These are phyloP conservation scores for Oryctes rhinoceros DNA, from an alignment of 1,140 invertebrate genomes.

Conservation along the genomic window DNA sequence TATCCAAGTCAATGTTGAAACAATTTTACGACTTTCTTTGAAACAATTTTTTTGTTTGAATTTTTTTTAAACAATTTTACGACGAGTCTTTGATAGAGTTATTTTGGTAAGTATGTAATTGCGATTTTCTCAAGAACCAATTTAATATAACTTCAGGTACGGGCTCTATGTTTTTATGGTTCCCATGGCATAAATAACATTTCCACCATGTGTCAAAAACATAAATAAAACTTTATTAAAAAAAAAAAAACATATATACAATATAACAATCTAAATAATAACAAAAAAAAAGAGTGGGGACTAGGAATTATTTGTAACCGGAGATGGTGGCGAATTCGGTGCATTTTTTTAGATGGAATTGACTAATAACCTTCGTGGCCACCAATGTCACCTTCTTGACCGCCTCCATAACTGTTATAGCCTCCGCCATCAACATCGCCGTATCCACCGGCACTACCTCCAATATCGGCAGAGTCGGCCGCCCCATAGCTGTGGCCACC, in stretches of 20 bases:
- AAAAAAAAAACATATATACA: constrained; percentile 24
- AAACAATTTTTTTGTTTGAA: too few species aligned
- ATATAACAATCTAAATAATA: constrained; percentile 14
- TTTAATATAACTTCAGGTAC: too few species aligned
- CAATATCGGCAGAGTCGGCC: constrained; percentile 39
- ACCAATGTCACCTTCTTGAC: constrained; percentile 45
- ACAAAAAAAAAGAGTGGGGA: constrained; percentile 29
- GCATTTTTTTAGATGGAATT: not conserved
- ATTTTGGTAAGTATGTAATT: too few species aligned
- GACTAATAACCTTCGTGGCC: constrained; percentile 52
- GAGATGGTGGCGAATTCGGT: not conserved
- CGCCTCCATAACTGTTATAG: constrained; percentile 38
- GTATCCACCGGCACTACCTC: constrained; percentile 41
- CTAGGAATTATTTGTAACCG: constrained; percentile 38
- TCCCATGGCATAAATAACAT: too few species aligned
- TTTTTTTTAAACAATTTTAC: too few species aligned
- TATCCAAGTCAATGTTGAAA: too few species aligned
- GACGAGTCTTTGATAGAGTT: too few species aligned
- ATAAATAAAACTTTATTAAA: constrained; percentile 22
- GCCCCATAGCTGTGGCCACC: constrained; percentile 38
- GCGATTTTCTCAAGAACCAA: too few species aligned
- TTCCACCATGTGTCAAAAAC: not conserved
- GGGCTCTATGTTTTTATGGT: too few species aligned
- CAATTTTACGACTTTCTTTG: too few species aligned
- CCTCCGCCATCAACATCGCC: constrained; percentile 43